phyloP scores from a whole-genome alignment of 2,888 invertebrate genomes.

The Seira musarum region DNA sequence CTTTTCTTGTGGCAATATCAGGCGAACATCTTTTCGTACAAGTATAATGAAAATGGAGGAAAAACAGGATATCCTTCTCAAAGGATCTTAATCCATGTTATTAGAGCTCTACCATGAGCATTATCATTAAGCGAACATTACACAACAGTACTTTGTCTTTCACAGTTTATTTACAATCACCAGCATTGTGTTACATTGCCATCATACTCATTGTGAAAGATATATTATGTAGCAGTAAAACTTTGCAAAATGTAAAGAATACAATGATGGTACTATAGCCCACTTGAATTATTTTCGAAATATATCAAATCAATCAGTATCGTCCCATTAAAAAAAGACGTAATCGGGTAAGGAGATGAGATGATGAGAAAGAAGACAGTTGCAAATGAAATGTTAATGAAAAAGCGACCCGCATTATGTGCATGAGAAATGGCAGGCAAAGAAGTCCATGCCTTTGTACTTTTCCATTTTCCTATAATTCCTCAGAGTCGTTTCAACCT shows the following conservation, averaged over 20 bases:
- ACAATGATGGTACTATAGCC: too few species aligned
- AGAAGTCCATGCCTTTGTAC: slow-evolving; percentile 23
- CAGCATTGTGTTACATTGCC: not conserved
- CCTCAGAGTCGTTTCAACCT: slow-evolving; percentile 27
- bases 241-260: too few species aligned
- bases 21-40: slow-evolving; percentile 30
- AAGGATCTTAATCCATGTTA: slow-evolving; percentile 54
- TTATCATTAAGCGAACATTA: slow-evolving; percentile 48
- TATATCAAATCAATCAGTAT: too few species aligned
- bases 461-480: slow-evolving; percentile 36
- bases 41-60: slow-evolving; percentile 12
- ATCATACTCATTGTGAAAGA: too few species aligned
- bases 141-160: slow-evolving; percentile 21
- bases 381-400: too few species aligned
- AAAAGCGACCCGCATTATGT: too few species aligned
- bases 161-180: not conserved
- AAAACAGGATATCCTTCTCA: slow-evolving; percentile 32
- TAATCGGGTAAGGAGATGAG: too few species aligned
- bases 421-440: not conserved
- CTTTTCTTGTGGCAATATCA: not conserved
- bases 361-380: too few species aligned
- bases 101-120: slow-evolving; percentile 47
- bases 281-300: too few species aligned
- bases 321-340: too few species aligned
- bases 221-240: too few species aligned